Base-by-base conservation (phyloP, 1,140 invertebrate species). In the Ooceraea biroi region DNA sequence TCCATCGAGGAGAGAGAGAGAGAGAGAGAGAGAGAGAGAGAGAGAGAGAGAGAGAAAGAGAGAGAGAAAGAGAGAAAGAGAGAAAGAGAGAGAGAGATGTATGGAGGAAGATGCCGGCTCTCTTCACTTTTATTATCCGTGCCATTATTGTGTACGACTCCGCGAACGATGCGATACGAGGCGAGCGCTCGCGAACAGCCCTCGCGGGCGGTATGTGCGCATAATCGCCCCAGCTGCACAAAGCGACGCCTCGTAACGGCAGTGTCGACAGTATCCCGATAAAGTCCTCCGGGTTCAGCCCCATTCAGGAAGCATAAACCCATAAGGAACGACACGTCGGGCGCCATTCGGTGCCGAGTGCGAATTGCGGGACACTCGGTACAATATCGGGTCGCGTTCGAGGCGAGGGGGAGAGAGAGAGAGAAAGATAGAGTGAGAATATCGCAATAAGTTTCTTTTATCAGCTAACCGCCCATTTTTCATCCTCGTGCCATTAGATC, bases 241-340 rank as follows among this genome's bases (percentile, higher is more conserved):
- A 88, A 83, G 74, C 77, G 57, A 46, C 61, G 71, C 57, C 63
- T 63, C 61, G 63, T 77, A 77, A 83, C 71, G 57, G 76, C 65
- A 25, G 41, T 85, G 68, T 86, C 63, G 52, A 69, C 69, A 68
- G 55, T 76, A 73, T 80, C 52, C 77, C 36, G 88, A 89, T 88
- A 89, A 88, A 85, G 72, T 71, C 77, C 55, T 63, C 27, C 63
- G 82, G 78, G 36, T 74, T 77, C 17, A 76, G 55, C 66, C 30
- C 58, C 65, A 86, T 84, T 88, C 85, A 82, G 83, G 80, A 90
- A 89, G 84, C 84, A 82, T 86, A 77, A 86, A 84, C 82, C 86
- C 84, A 80, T 90, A 88, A 89, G 86, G 27, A 89, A 86, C 66
- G 86, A 61, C 30, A 72, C 46, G 63, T 19, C 27, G 46, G 22